Evolutionary conservation across 1,140 invertebrate genomes (phyloP).

Genomic region (roundworm (Caenorhabditis elegans)): WBcel235 BX284602.5:7846001-7846500

Average conservation of each 20-base stretch:
- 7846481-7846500: constrained; percentile 2
- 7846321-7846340: too few relatives aligned
- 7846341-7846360: not conserved
- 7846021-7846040: too few relatives aligned
- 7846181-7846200: not conserved
- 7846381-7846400: constrained; percentile 14
- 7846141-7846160: not conserved
- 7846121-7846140: not conserved
- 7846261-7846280: not conserved
- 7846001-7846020: too few relatives aligned
- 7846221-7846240: constrained; percentile 28
- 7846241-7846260: not conserved
- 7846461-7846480: not conserved
- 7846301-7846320: not conserved
- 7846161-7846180: not conserved
- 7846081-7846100: too few relatives aligned
- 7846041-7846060: too few relatives aligned
- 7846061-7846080: too few relatives aligned
- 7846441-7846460: constrained; percentile 32
- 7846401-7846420: constrained; percentile 12
- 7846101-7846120: too few relatives aligned
- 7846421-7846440: not conserved
- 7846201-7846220: constrained; percentile 5
- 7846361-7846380: constrained; percentile 3
- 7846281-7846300: constrained; percentile 13